Percentiles rank a stretch among this genome's conserved stretches.
Conservation (phyloP, 2,797 vertebrate genomes). For the Etheostoma perlongum region DNA sequence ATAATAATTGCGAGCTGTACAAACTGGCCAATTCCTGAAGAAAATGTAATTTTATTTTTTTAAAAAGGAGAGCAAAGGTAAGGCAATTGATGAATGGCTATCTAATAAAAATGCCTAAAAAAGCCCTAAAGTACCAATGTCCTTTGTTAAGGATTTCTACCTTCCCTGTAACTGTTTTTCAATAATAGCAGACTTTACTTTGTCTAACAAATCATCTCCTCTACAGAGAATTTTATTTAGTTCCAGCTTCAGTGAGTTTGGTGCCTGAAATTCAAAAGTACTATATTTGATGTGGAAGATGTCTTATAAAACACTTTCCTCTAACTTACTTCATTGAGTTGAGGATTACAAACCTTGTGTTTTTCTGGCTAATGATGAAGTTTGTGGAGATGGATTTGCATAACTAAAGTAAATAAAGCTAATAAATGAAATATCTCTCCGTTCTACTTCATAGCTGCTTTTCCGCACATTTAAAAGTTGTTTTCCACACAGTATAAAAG, state of each 20-base stretch:
- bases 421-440: constrained; percentile 40
- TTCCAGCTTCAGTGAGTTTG: constrained; percentile 14
- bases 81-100: constrained; percentile 1
- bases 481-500: constrained; percentile 32
- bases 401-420: constrained; percentile 24
- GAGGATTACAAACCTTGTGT: constrained; percentile 44
- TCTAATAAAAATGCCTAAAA: neutral
- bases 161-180: neutral
- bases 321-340: constrained; percentile 47
- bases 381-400: constrained; percentile 32
- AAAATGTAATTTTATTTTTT: neutral
- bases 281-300: constrained; percentile 21
- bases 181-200: constrained; percentile 6
- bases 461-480: constrained; percentile 48
- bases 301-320: constrained; percentile 29
- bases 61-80: neutral
- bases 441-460: constrained; percentile 30
- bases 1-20: neutral
- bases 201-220: constrained; percentile 1
- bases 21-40: neutral
- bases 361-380: constrained; percentile 44
- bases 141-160: neutral
- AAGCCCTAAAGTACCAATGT: neutral
- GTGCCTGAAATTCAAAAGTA: constrained; percentile 25
- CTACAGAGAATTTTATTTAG: constrained; percentile 2